phyloP scores from a whole-genome alignment of 2,888 invertebrate genomes.

The Venusia cambrica region DNA sequence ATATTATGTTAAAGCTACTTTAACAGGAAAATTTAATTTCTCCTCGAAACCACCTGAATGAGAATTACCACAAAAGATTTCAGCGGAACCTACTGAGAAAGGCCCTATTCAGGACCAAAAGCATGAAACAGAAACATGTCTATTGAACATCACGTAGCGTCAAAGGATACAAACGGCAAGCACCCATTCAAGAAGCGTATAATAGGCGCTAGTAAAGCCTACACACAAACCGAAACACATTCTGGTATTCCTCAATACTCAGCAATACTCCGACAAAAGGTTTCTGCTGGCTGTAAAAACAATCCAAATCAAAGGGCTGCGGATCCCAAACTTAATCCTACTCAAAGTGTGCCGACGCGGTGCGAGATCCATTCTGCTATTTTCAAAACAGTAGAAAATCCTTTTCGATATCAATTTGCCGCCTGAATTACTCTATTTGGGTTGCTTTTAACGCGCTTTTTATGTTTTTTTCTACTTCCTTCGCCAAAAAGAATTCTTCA shows the following conservation, averaged over 20 bases:
- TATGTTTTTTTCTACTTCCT: constrained; percentile 51
- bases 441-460: constrained; percentile 51
- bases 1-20: constrained; percentile 8
- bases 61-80: constrained; percentile 24
- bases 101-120: constrained; percentile 53
- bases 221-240: constrained; percentile 45
- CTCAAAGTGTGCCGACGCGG: constrained; percentile 63
- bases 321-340: constrained; percentile 66
- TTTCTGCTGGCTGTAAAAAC: constrained; percentile 77
- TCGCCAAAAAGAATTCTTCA: constrained; percentile 28
- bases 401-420: constrained; percentile 76
- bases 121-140: constrained; percentile 71
- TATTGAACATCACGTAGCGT: constrained; percentile 68
- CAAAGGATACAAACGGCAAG: constrained; percentile 48
- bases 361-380: constrained; percentile 47
- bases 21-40: constrained; percentile 14
- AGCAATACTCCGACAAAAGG: constrained; percentile 72
- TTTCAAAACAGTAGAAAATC: constrained; percentile 78
- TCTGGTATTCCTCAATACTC: constrained; percentile 45
- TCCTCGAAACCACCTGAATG: constrained; percentile 26
- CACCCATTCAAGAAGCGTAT: constrained; percentile 61
- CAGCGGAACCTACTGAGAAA: constrained; percentile 32
- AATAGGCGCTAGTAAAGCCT: constrained; percentile 48
- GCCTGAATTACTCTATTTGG: constrained; percentile 63
- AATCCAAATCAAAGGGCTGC: constrained; percentile 55